These are phyloP conservation scores for Drymodes brunneopygia DNA, from an alignment of 2,113 vertebrate genomes.

Conservation along the genomic window DNA sequence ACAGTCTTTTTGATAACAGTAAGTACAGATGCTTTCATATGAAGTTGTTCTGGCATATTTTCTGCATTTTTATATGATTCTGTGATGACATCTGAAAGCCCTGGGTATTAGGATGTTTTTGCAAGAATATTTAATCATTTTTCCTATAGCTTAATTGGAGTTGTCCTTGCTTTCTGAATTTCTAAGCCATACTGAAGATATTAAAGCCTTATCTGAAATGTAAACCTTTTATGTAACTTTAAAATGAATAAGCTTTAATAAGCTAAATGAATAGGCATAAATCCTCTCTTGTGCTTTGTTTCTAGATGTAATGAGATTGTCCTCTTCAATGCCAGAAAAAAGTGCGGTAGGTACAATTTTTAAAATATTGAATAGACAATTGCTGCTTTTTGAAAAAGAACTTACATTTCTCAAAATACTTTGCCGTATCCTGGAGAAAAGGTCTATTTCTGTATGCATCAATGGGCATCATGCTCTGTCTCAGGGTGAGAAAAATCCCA, in stretches of 20 bases:
- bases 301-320: slow-evolving; percentile 80
- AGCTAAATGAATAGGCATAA: neutral
- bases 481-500: neutral
- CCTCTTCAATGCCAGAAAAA: slow-evolving; percentile 79
- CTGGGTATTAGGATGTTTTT: neutral
- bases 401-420: neutral
- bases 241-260: neutral
- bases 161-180: neutral
- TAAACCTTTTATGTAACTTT: neutral
- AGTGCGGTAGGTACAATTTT: slow-evolving; percentile 65
- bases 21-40: slow-evolving; percentile 36
- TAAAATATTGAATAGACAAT: neutral
- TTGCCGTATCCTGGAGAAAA: neutral
- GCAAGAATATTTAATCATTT: neutral
- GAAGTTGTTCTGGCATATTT: neutral
- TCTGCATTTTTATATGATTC: neutral
- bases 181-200: neutral
- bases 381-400: neutral
- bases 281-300: slow-evolving; percentile 12
- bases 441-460: neutral
- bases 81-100: neutral
- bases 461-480: neutral
- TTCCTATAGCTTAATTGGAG: neutral
- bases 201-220: neutral
- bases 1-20: slow-evolving; percentile 87